Evolutionary conservation across 1,140 invertebrate genomes (phyloP).

Genomic region (Aculops lycopersici): DNA sequence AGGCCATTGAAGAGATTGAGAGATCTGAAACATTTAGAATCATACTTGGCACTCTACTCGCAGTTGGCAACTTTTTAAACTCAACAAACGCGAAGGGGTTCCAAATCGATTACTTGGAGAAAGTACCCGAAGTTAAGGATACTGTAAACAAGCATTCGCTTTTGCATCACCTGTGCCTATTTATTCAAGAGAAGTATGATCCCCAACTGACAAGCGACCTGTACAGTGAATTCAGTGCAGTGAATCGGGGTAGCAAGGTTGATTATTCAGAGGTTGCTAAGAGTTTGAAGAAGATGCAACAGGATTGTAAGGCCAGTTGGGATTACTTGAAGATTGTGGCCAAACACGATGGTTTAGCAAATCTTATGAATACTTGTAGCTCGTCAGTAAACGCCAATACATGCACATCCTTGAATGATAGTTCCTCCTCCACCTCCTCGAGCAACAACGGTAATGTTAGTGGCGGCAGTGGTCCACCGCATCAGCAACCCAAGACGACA

Average conservation of each 20-base stretch:
- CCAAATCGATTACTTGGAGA: constrained; percentile 81
- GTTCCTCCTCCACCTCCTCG: too few relatives aligned
- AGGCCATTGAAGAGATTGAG: constrained; percentile 60
- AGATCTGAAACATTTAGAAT: constrained; percentile 72
- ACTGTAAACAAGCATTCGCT: constrained; percentile 92
- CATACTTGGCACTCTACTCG: constrained; percentile 64
- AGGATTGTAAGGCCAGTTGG: constrained; percentile 86
- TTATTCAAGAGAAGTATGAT: constrained; percentile 81
- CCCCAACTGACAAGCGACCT: constrained; percentile 43
- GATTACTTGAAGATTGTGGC: constrained; percentile 79
- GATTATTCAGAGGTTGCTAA: constrained; percentile 58
- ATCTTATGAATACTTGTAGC: constrained; percentile 44
- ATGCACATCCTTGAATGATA: too few relatives aligned
- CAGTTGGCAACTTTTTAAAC: constrained; percentile 88
- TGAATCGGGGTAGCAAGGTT: constrained; percentile 55
- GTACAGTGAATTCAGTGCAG: constrained; percentile 79
- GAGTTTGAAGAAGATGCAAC: constrained; percentile 57
- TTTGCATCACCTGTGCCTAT: constrained; percentile 79
- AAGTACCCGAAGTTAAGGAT: constrained; percentile 96
- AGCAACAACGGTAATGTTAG: too few relatives aligned
- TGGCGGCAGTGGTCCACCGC: too few relatives aligned
- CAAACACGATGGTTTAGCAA: constrained; percentile 52
- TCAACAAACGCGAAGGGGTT: constrained; percentile 79
- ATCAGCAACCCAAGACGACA: too few relatives aligned
- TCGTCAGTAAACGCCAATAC: too few relatives aligned